Evolutionary conservation across 2,797 vertebrate species (phyloP), one percentile per base, ranked within the genome.

Genomic region (Mormyrops boulengeri): DNA sequence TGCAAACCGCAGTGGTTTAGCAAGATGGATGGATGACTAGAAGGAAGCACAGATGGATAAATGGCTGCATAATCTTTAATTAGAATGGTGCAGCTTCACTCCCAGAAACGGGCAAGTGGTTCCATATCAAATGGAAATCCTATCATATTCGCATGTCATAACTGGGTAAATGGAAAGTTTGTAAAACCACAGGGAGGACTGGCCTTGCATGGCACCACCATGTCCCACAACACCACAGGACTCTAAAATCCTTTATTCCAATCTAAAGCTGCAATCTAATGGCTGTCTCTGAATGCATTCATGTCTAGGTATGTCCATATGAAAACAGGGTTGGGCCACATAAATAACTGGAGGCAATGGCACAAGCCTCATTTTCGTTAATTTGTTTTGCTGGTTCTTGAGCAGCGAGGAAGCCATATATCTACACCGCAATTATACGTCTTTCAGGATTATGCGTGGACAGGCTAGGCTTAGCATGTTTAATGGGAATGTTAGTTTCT

Each of bases 401-500:
- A 95, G 95, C 94, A 95, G 94, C 93, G 91, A 95, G 96, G 95
- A 96, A 96, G 93, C 91, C 92, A 91, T 92, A 92, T 94, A 92
- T 94, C 92, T 93, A 95, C 94, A 91, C 96, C 95, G 95, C 96
- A 95, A 96, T 96, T 96, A 95, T 94, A 95, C 60, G 88, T 91
- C 94, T 93, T 96, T 96, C 95, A 96, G 94, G 95, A 94, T 94
- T 94, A 93, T 91, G 94, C 90, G 91, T 94, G 93, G 94, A 95
- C 95, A 95, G 95, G 94, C 92, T 93, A 73, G 73, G 85, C 87
- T 89, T 62, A 89, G 88, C 88, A 94, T 93, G 93, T 95, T 94
- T 95, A 95, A 95, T 95, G 96, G 95, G 96, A 96, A 96, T 5
- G 94, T 96, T 95, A 97, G 94, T 96, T 95, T 95, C 96, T 97